These are phyloP conservation scores for Sebastes oblongus DNA, from an alignment of 2,797 vertebrate genomes.

Conservation along the genomic window DNA sequence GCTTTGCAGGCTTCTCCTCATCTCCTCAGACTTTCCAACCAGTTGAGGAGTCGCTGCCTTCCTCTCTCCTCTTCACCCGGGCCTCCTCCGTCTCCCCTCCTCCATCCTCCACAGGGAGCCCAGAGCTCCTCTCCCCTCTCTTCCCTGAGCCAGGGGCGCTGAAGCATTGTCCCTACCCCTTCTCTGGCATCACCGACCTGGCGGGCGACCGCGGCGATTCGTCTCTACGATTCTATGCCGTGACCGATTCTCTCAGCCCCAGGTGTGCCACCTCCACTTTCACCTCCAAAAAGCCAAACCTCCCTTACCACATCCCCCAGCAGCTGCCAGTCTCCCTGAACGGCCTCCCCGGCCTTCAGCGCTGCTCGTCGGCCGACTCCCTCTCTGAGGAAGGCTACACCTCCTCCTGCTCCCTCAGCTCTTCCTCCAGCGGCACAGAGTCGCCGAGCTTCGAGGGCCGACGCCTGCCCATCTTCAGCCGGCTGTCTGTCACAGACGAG, in stretches of 20 bases:
- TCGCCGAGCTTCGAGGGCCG: slow-evolving; percentile 82
- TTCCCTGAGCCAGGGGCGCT: slow-evolving; percentile 62
- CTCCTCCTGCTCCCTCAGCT: slow-evolving; percentile 85
- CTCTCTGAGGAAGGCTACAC: slow-evolving; percentile 87
- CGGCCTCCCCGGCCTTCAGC: slow-evolving; percentile 68
- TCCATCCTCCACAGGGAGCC: slow-evolving; percentile 70
- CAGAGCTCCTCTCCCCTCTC: slow-evolving; percentile 73
- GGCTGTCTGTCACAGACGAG: slow-evolving; percentile 85
- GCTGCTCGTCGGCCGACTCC: slow-evolving; percentile 86
- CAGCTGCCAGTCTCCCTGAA: slow-evolving; percentile 32
- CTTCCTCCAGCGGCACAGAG: slow-evolving; percentile 78
- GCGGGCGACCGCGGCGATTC: slow-evolving; percentile 18
- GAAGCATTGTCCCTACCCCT: slow-evolving; percentile 66
- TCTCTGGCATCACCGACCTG: slow-evolving; percentile 54
- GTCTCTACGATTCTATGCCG: slow-evolving; percentile 62
- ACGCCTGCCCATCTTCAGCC: slow-evolving; percentile 90
- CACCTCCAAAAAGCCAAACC: slow-evolving; percentile 18
- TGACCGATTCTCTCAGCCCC: slow-evolving; percentile 49
- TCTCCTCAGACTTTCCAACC: slow-evolving; percentile 66
- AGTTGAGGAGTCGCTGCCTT: slow-evolving; percentile 51
- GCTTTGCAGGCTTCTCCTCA: slow-evolving; percentile 84
- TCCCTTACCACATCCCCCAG: slow-evolving; percentile 8
- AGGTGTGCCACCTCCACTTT: slow-evolving; percentile 10
- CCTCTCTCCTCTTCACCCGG: slow-evolving; percentile 64
- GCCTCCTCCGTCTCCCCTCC: slow-evolving; percentile 77